These are phyloP conservation scores for Phyllotreta cruciferae DNA, from an alignment of 2,888 invertebrate species.

Conservation along the genomic window DNA sequence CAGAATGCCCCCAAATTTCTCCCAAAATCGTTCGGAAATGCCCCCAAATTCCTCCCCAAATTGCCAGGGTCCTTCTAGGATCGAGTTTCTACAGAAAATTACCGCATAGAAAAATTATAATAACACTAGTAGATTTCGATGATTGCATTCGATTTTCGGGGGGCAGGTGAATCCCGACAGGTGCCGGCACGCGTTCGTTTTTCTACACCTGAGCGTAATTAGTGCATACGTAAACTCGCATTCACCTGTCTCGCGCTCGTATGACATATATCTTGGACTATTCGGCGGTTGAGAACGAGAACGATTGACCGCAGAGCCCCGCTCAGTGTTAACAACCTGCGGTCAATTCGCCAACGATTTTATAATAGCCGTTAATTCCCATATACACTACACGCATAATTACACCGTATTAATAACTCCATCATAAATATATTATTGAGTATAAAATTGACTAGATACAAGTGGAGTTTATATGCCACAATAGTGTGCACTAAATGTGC, in stretches of 20 bases:
- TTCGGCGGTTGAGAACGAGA: constrained; percentile 26
- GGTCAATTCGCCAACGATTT: constrained; percentile 2
- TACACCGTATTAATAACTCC: neutral
- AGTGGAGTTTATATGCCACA: too few species aligned
- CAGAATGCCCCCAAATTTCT: too few species aligned
- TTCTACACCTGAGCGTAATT: constrained; percentile 58
- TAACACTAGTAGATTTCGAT: too few species aligned
- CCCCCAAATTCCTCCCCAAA: too few species aligned
- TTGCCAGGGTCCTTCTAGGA: too few species aligned
- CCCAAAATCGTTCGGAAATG: too few species aligned
- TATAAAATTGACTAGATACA: too few species aligned
- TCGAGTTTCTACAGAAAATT: too few species aligned
- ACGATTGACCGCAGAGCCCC: constrained; percentile 23
- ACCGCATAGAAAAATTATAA: too few species aligned
- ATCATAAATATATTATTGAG: too few species aligned
- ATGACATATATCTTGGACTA: constrained; percentile 44
- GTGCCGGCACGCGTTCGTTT: constrained; percentile 57
- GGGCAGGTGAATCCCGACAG: constrained; percentile 57
- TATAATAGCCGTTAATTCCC: neutral
- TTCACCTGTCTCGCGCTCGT: constrained; percentile 56
- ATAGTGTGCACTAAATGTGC: too few species aligned
- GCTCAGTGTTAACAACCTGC: constrained; percentile 13
- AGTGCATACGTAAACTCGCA: constrained; percentile 47
- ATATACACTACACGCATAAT: too few species aligned
- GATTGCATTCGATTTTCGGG: constrained; percentile 49